These are phyloP conservation scores for Myotis vivesi DNA, from an alignment of 2,797 vertebrate genomes.

Conservation along the genomic window DNA sequence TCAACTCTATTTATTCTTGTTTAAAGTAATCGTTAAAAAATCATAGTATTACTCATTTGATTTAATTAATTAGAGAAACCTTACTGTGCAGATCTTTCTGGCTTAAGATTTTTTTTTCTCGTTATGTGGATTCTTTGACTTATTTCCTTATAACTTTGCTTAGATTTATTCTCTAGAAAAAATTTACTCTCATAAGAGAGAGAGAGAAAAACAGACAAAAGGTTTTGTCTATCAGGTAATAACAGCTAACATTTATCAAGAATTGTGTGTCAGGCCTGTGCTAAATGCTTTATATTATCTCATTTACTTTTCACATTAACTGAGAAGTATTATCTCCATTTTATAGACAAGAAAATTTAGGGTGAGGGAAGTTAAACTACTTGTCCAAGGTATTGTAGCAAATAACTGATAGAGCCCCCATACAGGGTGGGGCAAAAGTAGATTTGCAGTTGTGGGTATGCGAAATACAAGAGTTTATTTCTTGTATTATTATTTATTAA, in stretches of 20 bases:
- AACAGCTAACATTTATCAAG: not conserved
- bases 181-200: not conserved
- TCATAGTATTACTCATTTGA: not conserved
- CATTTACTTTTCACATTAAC: not conserved
- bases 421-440: not conserved
- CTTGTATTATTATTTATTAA: not conserved
- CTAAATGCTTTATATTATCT: not conserved
- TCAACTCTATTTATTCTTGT: not conserved
- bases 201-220: not conserved
- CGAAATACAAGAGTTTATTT: not conserved
- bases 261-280: not conserved
- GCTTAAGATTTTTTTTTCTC: not conserved
- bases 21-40: not conserved
- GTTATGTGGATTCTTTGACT: not conserved
- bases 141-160: constrained; percentile 27
- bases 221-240: constrained; percentile 16
- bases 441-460: not conserved
- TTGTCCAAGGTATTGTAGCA: not conserved
- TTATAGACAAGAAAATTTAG: constrained; percentile 16
- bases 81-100: not conserved
- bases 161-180: constrained; percentile 37
- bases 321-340: not conserved
- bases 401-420: not conserved
- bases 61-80: constrained; percentile 14
- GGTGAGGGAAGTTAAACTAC: constrained; percentile 16